Conservation (phyloP, 2,797 vertebrate species). For the Nyctalus aviator region DNA sequence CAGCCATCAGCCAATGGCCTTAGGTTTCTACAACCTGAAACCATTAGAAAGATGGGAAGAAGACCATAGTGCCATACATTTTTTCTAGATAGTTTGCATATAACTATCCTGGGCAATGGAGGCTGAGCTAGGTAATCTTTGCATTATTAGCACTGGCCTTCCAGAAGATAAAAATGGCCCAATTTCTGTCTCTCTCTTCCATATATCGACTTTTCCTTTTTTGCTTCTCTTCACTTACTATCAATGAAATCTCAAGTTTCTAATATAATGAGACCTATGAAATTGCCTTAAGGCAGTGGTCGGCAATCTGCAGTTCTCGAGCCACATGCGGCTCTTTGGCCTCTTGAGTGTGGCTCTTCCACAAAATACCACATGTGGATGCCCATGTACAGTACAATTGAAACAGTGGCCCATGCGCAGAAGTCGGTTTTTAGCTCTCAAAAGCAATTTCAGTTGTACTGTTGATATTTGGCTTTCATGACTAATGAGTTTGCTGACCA, state of each 20-base stretch:
- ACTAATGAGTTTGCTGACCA: too few species aligned
- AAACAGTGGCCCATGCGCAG: too few species aligned
- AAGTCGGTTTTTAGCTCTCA: too few species aligned
- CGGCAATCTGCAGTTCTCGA: too few species aligned
- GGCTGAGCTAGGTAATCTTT: neutral
- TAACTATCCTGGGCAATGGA: neutral
- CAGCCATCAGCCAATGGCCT: neutral
- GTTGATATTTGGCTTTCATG: too few species aligned
- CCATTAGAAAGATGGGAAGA: neutral
- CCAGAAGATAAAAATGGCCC: neutral
- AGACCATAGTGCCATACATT: neutral
- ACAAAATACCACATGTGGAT: too few species aligned
- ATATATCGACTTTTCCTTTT: neutral
- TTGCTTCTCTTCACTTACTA: neutral
- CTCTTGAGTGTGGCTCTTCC: too few species aligned
- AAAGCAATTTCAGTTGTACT: too few species aligned
- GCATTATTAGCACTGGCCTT: neutral
- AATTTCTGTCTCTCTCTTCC: conserved; percentile 9
- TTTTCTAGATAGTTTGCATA: neutral
- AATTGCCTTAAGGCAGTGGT: neutral
- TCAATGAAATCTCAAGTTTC: neutral
- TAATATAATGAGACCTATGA: neutral
- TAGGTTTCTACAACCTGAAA: neutral
- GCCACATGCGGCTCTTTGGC: too few species aligned
- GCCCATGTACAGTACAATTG: too few species aligned